phyloP scores from a whole-genome alignment of 2,797 vertebrate species.

The Helostoma temminkii region DNA sequence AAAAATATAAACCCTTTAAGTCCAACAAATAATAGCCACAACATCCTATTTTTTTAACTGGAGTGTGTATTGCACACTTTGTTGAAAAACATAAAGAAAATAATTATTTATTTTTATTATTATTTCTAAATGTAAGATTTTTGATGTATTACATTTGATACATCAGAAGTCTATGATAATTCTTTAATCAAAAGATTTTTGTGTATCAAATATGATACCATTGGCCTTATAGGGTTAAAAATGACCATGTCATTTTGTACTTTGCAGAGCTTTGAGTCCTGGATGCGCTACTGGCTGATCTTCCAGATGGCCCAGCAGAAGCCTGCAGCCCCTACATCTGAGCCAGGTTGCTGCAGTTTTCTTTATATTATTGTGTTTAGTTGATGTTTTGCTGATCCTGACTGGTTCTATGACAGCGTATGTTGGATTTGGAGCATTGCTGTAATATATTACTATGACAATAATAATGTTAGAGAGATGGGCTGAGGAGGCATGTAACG shows the following conservation, averaged over 20 bases:
- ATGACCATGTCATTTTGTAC: not conserved
- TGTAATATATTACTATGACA: not conserved
- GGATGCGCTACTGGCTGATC: conserved; percentile 91
- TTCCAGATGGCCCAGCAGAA: conserved; percentile 88
- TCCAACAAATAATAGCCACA: too few species aligned
- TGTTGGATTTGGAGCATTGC: not conserved
- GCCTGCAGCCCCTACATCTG: conserved; percentile 60
- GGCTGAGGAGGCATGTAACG: not conserved
- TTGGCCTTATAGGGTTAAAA: too few species aligned
- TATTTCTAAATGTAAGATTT: too few species aligned
- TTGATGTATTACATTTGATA: too few species aligned
- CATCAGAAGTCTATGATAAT: too few species aligned
- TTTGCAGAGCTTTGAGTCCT: conserved; percentile 86
- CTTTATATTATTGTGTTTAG: not conserved
- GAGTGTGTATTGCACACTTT: too few species aligned
- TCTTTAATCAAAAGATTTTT: too few species aligned
- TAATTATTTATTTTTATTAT: too few species aligned
- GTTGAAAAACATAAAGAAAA: too few species aligned
- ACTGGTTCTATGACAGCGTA: not conserved
- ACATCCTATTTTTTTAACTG: too few species aligned
- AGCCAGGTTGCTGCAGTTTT: conserved; percentile 53
- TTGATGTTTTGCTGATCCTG: not conserved
- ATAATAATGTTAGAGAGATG: not conserved
- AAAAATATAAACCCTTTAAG: not conserved
- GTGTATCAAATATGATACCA: too few species aligned